A percentile compares a stretch with the other conserved stretches of the same genome.
phyloP scores from a whole-genome alignment of 2,113 vertebrate genomes.

The Megaleporinus macrocephalus region DNA sequence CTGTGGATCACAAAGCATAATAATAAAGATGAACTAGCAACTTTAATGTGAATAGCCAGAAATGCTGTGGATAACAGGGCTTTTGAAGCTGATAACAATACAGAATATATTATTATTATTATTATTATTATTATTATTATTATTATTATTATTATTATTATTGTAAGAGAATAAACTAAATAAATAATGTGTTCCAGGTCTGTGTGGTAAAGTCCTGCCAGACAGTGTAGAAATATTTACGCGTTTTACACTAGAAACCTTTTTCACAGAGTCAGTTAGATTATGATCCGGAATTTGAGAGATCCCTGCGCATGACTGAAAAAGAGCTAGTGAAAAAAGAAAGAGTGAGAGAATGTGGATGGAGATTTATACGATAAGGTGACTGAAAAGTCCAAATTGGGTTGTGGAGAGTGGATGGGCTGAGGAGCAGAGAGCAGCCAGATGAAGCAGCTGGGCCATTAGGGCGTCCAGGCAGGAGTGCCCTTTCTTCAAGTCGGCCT shows the following conservation, averaged over 20 bases:
- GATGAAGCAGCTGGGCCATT: constrained; percentile 63
- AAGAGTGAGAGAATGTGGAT: constrained; percentile 11
- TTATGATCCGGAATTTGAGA: constrained; percentile 25
- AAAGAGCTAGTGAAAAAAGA: constrained; percentile 6
- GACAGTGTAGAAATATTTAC: not conserved
- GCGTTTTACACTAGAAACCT: constrained; percentile 4
- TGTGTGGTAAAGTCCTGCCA: constrained; percentile 58
- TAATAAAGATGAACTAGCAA: no score
- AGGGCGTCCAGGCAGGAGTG: constrained; percentile 63
- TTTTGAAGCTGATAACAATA: no score
- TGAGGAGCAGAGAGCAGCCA: constrained; percentile 41
- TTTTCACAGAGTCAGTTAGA: constrained; percentile 12
- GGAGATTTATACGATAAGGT: constrained; percentile 44
- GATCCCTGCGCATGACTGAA: not conserved
- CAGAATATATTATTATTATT: no score
- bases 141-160: no score
- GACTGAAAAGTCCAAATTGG: constrained; percentile 40
- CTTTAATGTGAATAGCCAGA: no score
- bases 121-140: no score
- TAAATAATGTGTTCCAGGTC: no score
- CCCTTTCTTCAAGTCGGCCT: constrained; percentile 63
- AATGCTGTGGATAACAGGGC: no score
- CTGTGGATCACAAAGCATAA: no score
- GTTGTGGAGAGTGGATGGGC: constrained; percentile 30
- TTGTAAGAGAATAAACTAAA: no score